Conservation (phyloP, 2,888 invertebrate species). For the Brachylomia viminalis region DNA sequence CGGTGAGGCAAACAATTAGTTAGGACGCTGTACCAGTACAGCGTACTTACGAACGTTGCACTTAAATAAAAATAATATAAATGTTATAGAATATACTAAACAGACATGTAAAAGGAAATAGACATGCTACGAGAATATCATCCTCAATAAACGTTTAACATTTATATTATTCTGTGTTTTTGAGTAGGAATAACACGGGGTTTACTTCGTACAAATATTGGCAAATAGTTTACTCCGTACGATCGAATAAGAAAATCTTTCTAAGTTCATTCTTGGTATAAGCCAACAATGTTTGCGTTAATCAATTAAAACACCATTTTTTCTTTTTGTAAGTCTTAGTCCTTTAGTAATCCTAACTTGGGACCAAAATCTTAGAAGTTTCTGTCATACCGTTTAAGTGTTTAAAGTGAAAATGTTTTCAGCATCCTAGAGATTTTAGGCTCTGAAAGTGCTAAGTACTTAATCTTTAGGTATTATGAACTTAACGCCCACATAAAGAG, state of each 20-base stretch:
- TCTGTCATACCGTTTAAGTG: conserved; percentile 5
- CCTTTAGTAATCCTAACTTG: conserved; percentile 2
- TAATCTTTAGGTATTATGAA: not conserved
- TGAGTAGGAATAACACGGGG: not conserved
- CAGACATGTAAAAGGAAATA: too few relatives aligned
- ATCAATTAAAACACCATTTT: not conserved
- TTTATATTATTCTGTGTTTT: conserved; percentile 17
- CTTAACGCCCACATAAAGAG: not conserved
- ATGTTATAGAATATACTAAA: too few relatives aligned
- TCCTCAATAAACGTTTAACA: too few relatives aligned
- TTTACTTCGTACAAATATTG: conserved; percentile 27
- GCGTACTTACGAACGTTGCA: too few relatives aligned
- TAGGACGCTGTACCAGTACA: too few relatives aligned
- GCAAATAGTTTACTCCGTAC: conserved; percentile 16
- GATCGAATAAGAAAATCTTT: conserved; percentile 6
- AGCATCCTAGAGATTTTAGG: conserved; percentile 10
- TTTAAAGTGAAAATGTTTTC: conserved; percentile 2
- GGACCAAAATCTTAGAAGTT: conserved; percentile 14
- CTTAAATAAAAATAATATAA: too few relatives aligned
- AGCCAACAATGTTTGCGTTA: not conserved
- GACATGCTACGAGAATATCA: too few relatives aligned
- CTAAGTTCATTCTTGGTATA: not conserved
- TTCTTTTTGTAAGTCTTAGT: not conserved
- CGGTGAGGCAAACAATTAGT: too few relatives aligned
- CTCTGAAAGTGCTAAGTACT: not conserved